Evolutionary conservation across 2,797 vertebrate species (phyloP), one percentile per base, ranked within the genome.

Genomic region (Sciurus carolinensis): DNA sequence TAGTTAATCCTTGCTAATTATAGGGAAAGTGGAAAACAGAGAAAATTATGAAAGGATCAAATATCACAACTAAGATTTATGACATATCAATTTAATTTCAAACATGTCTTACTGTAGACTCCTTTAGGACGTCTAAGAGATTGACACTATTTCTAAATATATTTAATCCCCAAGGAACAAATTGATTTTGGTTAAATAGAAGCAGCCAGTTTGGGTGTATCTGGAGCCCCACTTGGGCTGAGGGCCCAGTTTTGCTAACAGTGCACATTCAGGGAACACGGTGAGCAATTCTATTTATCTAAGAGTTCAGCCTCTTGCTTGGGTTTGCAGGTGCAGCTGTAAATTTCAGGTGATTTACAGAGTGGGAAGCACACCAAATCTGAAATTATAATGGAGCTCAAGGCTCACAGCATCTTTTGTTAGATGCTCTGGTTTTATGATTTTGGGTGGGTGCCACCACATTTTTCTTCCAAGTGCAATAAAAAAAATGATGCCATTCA

Each of bases 341-440:
- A 98, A 96, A 97, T 96, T 97, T 95, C 97, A 97, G 97, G 94
- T 97, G 97, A 97, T 96, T 96, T 96, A 97, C 82, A 67, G 91
- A 97, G 73, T 90, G 94, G 95, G 91, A 97, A 97, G 89, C 88
- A 77, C 82, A 95, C 77, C 94, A 54, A 97, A 82, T 93, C 96
- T 88, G 85, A 95, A 98, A 97, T 93, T 96, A 92, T 95, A 97
- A 95, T 81, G 82, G 90, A 96, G 76, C 84, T 94, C 90, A 93
- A 98, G 62, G 54, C 94, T 95, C 96, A 95, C 44, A 91, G 92
- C 57, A 79, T 85, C 97, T 96, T 97, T 96, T 97, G 85, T 94
- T 91, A 92, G 87, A 95, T 86, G 76, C 79, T 93, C 84, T 87
- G 59, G 93, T 95, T 93, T 97, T 97, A 96, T 95, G 76, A 96